Base-by-base conservation (phyloP, 2,113 vertebrate species). In the Ictalurus furcatus region DNA sequence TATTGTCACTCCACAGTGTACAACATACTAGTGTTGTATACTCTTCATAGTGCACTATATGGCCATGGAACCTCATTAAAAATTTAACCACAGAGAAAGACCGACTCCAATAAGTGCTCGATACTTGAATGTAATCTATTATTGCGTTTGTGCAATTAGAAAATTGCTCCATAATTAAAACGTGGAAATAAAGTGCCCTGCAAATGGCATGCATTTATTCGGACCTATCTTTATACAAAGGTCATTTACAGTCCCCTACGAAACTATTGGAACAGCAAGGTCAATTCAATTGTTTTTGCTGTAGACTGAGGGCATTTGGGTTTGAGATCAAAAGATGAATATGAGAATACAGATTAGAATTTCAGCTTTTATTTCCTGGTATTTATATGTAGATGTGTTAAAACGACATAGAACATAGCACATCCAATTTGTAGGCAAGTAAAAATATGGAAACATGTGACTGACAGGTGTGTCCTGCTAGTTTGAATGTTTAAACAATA, bases 111-210 rank as follows among this genome's bases (percentile, higher is more conserved):
- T 7, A 30, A 58, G 48, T 54, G 16, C 14, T 30, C 17, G 21
- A 34, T 4, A 56, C 76, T 48, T 48, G 8, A 44, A 23, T 78
- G 71, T 8, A 74, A 74, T 40, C 34, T 9, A 17, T 23, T 40
- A 23, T 48, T 48, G 73, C 13, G 11, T 25, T 25, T 48, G 9
- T 78, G 40, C 12, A 48, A 48, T 25, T 78, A 12, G 40, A 28
- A 78, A 79, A 79, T 52, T 52, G 76, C 44, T 79, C 76, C 25
- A 16, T 79, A 28, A 79, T 52, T 79, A 79, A 79, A 78, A 48
- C 16, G 73, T 1, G 12, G 69, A 19, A 73, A 76, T 48, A 52
- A 78, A 52, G 12, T 28, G 4, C 52, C 25, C 44, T 52, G 44
- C 11, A 4, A 48, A 76, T 48, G 40, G 12, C 73, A 11, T 76